Percentiles rank a stretch among this genome's conserved stretches.
Evolutionary conservation across 2,797 vertebrate genomes (phyloP).

Genomic region (Thaleichthys pacificus): DNA sequence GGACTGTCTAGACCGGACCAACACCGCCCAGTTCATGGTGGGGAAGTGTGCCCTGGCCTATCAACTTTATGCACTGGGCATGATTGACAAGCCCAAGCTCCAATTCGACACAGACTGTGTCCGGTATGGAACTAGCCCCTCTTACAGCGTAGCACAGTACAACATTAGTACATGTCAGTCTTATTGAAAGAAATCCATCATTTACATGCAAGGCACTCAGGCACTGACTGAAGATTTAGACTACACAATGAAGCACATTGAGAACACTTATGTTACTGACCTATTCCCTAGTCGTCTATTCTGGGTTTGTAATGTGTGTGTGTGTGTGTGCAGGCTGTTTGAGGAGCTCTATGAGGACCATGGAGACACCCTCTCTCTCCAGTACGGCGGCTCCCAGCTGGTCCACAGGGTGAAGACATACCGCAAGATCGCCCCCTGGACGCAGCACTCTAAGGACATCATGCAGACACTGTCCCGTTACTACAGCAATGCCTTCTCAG

Average conservation of each 20-base stretch:
- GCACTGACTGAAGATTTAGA: no score
- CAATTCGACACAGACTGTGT: slow-evolving; percentile 97
- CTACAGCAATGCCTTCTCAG: slow-evolving; percentile 97
- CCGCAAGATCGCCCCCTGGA: slow-evolving; percentile 97
- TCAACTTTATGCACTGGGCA: slow-evolving; percentile 91
- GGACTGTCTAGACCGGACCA: slow-evolving; percentile 95
- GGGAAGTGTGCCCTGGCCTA: slow-evolving; percentile 97
- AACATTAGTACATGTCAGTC: not conserved
- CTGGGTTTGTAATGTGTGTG: slow-evolving; percentile 17
- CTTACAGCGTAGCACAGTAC: no score
- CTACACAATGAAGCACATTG: no score
- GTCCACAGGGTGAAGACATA: slow-evolving; percentile 98
- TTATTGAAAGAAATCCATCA: no score
- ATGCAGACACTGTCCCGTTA: slow-evolving; percentile 97
- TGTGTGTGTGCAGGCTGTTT: slow-evolving; percentile 81
- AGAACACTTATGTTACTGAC: no score
- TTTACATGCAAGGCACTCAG: no score
- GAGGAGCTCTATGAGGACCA: slow-evolving; percentile 99
- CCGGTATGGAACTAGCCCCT: slow-evolving; percentile 73
- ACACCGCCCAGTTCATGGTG: slow-evolving; percentile 98
- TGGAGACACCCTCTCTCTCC: slow-evolving; percentile 93
- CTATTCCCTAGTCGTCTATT: not conserved
- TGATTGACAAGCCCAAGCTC: slow-evolving; percentile 95
- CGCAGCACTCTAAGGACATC: slow-evolving; percentile 98
- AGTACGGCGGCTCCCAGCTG: slow-evolving; percentile 97